Evolutionary conservation across 1,140 invertebrate species (phyloP), one percentile per base, ranked within the genome.

Genomic region (Drosophila navojoa): DNA sequence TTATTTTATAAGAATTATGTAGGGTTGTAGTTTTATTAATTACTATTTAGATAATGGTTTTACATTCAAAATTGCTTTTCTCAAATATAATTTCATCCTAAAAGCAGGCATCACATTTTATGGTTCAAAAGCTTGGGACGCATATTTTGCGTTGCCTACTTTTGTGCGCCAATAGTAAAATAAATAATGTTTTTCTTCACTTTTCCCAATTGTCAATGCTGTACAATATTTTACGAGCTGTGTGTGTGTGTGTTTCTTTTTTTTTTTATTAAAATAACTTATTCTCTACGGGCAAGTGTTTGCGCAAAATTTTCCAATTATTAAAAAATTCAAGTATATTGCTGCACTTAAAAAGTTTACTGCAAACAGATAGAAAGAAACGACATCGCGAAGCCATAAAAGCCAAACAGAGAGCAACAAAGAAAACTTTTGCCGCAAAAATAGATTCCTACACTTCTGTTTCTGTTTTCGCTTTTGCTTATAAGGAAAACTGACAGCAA

Each of bases 271-370:
- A 55, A 71, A 63, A 63, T 50, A 64, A 71, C 68, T 71, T 50
- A 71, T 55, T 64, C 52, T 15, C 16, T 15, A n/a, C 6, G 40
- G 29, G 29, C 58, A 32, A 57, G 5, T 57, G 50, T 55, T 63
- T 50, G 50, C 68, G 38, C 27, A 55, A 52, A 19, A 58, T 55
- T 57, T 71, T 54, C 32, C 38, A 68, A 68, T 72, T 68, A 60
- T 68, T 68, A 54, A 72, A 68, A 72, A 68, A 68, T 66, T 53
- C 62, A 44, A 42, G 47, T 44, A 67, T 52, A 58, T 57, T 67
- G 45, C 69, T 67, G 70, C 70, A 72, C 70, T 67, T 72, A 60
- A 68, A 73, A 73, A 62, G 32, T 74, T 57, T 57, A 74, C 44
- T 68, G 44, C 50, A 66, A 29, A 29, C 32, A 40, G 35, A 22